Evolutionary conservation across 2,888 invertebrate genomes (phyloP), one percentile per base, ranked within the genome.

Genomic region (Opisthograptis luteolata): DNA sequence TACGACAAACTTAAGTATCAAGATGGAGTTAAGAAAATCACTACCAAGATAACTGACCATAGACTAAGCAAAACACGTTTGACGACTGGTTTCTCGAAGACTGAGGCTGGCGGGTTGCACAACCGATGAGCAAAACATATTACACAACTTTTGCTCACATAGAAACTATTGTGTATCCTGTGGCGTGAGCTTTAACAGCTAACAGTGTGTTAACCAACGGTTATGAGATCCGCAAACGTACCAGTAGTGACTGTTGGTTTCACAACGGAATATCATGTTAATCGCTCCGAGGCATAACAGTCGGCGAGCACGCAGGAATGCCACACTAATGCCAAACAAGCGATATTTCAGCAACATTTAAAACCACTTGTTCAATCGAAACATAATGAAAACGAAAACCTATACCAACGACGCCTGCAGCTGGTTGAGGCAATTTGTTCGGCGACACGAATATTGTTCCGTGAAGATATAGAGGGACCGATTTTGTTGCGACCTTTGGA

Each of bases 171-270:
- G 9, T 8, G 22, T 14, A 27, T 43, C 12, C 37, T 39, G 48
- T 30, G 30, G 40, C 34, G 27, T 25, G 10, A 24, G 46, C 58
- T 31, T 27, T 39, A 45, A 56, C 56, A 49, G 54, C 10, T 58
- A 59, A 56, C 58, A 39, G 55, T 68, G 47, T 68, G 58, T 54
- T 66, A 66, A 66, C 56, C 43, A 51, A 37, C 28, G 37, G 44
- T 41, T 37, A 60, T 58, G 55, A 47, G 58, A 54, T 60, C 53
- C 35, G 47, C 44, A 51, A 55, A 60, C 45, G 55, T 40, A 31
- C 32, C 30, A 10, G 22, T 40, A 35, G 40, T 20, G 32, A 24
- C 28, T 41, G 50, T 45, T 36, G 36, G 31, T 48, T 55, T 48
- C 22, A 36, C 25, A 51, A 53, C 30, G 19, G 28, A 42, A 22